Base-by-base conservation (phyloP, 2,888 invertebrate genomes). In the Netelia melanura region DNA sequence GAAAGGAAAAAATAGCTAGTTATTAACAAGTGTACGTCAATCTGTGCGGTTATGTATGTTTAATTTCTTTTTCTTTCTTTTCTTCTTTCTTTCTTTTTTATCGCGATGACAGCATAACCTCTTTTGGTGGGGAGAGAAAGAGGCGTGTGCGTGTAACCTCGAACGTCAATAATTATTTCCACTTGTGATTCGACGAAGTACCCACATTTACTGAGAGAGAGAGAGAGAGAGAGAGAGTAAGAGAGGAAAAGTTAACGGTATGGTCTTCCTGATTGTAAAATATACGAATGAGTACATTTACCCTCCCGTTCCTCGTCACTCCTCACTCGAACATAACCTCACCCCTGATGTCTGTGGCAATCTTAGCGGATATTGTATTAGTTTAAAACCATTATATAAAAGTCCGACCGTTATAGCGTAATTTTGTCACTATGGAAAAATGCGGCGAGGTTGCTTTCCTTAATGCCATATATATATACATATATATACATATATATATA, bases 1-100 rank as follows among this genome's bases (percentile, higher is more conserved):
- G 74, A 89, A 88, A 56, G 30, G 52, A 70, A 67, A 74, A 64
- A 79, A 56, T 62, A 79, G 78, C 81, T 87, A 88, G 84, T 86
- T 89, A 72, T 86, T 84, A 83, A 84, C 81, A 85, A 86, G 85
- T 86, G 87, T 91, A 88, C 90, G 91, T 92, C 91, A 91, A 90
- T 91, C 90, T 90, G 90, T 88, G 87, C 87, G 88, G 83, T 86
- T 23, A 44, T 25, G 52, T 64, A 81, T 78, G 75, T 81, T 85
- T 23, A 30, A 80, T 68, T 44, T 65, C 54, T 70, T 44, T 64
- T 70, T 67, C 38, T 62, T 61, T 38, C 48, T 71, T 38, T 14
- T 17, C 17, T 43, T 23, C 21, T 62, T 62, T 38, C 44, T 71
- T 38, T n/a, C 11, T 30, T 23, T 38, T 14, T 11, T 52, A 21